These are phyloP conservation scores for Tautogolabrus adspersus DNA, from an alignment of 2,113 vertebrate species.

Conservation along the genomic window DNA sequence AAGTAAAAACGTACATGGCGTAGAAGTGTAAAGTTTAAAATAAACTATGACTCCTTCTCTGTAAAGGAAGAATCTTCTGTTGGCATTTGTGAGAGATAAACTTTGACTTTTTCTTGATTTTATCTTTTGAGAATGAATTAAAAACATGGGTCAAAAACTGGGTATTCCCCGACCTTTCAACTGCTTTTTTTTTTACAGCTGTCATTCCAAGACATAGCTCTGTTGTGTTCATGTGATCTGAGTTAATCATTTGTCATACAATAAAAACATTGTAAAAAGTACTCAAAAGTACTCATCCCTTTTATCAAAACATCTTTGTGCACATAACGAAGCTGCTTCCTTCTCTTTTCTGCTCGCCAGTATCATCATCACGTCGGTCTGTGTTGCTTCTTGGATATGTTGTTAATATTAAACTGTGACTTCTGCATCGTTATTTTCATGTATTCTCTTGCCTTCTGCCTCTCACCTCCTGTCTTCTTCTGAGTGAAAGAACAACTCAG, in stretches of 20 bases:
- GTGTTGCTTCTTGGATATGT: no score
- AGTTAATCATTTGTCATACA: background rate
- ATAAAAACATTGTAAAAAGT: no score
- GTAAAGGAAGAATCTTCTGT: background rate
- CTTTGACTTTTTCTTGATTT: no score
- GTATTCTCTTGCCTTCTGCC: no score
- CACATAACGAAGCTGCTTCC: no score
- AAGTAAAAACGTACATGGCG: constrained; percentile 6
- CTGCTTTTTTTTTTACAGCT: background rate
- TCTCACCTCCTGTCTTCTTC: no score
- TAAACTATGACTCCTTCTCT: background rate
- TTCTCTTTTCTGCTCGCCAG: no score
- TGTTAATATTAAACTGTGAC: no score
- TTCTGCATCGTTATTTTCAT: no score
- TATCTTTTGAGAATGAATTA: background rate
- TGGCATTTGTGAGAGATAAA: background rate
- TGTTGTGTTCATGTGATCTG: background rate
- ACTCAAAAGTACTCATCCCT: background rate
- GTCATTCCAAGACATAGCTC: background rate
- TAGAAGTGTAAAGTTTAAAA: background rate
- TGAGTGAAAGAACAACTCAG: no score
- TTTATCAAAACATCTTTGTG: no score
- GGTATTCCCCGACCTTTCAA: background rate
- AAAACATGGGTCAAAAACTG: background rate
- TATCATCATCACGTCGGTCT: no score